Conservation (phyloP, 1,140 invertebrate species). For the Reticulitermes speratus region DNA sequence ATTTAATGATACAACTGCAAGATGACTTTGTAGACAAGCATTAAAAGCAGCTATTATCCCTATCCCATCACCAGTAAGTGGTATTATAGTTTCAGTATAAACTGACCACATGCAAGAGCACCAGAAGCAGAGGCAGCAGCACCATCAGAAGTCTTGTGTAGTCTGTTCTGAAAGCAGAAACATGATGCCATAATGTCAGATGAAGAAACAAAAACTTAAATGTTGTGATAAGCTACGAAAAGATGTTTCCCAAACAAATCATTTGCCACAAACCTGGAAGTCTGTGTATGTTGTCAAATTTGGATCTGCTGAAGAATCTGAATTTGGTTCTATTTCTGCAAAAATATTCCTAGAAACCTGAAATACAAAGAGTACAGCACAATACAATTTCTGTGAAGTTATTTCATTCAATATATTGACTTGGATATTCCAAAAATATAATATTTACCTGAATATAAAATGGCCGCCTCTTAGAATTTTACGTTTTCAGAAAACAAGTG, state of each 20-base stretch:
- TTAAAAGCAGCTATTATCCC: neutral
- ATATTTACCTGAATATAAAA: too few species aligned
- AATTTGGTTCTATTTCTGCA: neutral
- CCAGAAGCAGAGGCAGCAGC: neutral
- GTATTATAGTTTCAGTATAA: neutral
- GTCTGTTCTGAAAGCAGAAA: neutral
- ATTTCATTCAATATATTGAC: too few species aligned
- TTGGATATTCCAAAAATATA: too few species aligned
- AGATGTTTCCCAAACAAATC: neutral
- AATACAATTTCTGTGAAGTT: too few species aligned
- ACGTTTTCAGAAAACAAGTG: too few species aligned
- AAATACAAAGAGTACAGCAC: neutral
- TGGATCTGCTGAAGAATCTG: neutral
- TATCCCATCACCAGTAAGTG: neutral
- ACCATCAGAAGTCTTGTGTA: neutral
- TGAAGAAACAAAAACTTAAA: neutral
- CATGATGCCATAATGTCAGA: neutral
- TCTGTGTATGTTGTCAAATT: neutral
- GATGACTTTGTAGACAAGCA: too few species aligned
- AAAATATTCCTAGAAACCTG: neutral
- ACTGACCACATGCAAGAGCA: neutral
- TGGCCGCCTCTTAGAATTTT: too few species aligned
- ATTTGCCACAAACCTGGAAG: constrained; percentile 11
- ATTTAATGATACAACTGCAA: too few species aligned
- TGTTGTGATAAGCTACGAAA: neutral